A percentile compares a stretch with the other conserved stretches of the same genome.
Evolutionary conservation across 2,888 invertebrate genomes (phyloP).

Genomic region (Nowickia ferox): DNA sequence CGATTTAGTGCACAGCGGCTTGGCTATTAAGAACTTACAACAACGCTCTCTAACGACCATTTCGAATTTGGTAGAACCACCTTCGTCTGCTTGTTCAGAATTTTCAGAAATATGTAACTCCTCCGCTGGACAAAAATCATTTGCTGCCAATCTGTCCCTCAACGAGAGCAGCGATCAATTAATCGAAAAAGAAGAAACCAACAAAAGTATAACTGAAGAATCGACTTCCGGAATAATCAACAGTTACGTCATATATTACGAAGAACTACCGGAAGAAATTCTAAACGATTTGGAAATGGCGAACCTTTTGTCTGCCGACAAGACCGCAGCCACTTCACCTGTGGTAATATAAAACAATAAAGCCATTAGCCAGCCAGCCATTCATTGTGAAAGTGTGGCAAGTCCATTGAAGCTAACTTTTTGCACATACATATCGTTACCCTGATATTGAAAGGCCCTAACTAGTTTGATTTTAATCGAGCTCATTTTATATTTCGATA

Average conservation of each 20-base stretch:
- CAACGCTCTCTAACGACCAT: slow-evolving; percentile 80
- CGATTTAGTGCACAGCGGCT: slow-evolving; percentile 81
- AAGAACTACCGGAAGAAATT: slow-evolving; percentile 80
- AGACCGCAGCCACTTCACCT: slow-evolving; percentile 68
- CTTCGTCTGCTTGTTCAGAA: slow-evolving; percentile 82
- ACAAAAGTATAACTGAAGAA: slow-evolving; percentile 9
- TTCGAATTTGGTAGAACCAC: slow-evolving; percentile 82
- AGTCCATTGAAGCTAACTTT: too few species aligned
- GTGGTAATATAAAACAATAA: slow-evolving; percentile 72
- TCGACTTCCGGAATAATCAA: slow-evolving; percentile 48
- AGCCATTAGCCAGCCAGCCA: too few species aligned
- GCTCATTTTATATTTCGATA: too few species aligned
- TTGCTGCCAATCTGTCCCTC: slow-evolving; percentile 37
- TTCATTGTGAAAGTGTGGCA: too few species aligned
- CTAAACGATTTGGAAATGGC: slow-evolving; percentile 80
- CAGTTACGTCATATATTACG: slow-evolving; percentile 72
- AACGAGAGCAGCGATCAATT: slow-evolving; percentile 53
- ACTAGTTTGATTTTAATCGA: too few species aligned
- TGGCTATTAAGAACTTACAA: slow-evolving; percentile 76
- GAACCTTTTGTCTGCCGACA: slow-evolving; percentile 72
- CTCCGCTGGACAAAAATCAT: slow-evolving; percentile 53
- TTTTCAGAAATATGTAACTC: slow-evolving; percentile 78
- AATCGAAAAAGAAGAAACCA: slow-evolving; percentile 25
- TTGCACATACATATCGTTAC: too few species aligned
- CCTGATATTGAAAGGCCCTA: too few species aligned